Evolutionary conservation across 2,113 vertebrate genomes (phyloP).

Genomic region (Aldabrachelys gigantea): DNA sequence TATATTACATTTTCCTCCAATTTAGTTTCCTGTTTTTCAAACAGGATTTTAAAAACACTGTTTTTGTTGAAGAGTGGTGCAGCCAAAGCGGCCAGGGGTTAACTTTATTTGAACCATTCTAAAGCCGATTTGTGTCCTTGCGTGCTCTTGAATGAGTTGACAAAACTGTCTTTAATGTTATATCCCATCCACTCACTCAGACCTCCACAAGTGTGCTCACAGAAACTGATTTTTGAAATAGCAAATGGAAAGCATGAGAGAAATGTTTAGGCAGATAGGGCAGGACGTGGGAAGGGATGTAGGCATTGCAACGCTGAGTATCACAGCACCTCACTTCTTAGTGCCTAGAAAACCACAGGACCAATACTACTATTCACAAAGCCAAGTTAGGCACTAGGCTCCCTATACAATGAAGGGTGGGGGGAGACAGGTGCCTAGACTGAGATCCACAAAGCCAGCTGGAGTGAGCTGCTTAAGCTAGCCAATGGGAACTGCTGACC

Average conservation of each 20-base stretch:
- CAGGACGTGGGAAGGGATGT: not conserved
- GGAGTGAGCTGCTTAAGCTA: not conserved
- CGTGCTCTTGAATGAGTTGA: not conserved
- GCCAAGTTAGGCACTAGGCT: not conserved
- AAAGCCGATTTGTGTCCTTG: not conserved
- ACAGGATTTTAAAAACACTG: not conserved
- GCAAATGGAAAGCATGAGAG: not conserved
- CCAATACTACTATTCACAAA: not conserved
- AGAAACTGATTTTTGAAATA: not conserved
- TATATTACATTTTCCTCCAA: not conserved
- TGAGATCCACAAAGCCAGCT: not conserved
- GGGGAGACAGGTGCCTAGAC: not conserved
- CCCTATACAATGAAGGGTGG: not conserved
- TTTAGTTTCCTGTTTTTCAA: not conserved
- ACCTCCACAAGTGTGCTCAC: not conserved
- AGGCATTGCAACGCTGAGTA: not conserved
- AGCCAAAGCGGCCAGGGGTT: not conserved
- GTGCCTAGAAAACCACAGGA: not conserved
- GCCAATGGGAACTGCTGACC: not conserved
- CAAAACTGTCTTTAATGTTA: not conserved
- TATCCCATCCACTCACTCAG: not conserved
- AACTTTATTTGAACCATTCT: not conserved
- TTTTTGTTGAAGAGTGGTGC: not conserved
- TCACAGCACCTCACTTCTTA: not conserved
- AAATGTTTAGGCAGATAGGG: not conserved